phyloP scores from a whole-genome alignment of 2,797 vertebrate genomes.

The Acanthis flammea region DNA sequence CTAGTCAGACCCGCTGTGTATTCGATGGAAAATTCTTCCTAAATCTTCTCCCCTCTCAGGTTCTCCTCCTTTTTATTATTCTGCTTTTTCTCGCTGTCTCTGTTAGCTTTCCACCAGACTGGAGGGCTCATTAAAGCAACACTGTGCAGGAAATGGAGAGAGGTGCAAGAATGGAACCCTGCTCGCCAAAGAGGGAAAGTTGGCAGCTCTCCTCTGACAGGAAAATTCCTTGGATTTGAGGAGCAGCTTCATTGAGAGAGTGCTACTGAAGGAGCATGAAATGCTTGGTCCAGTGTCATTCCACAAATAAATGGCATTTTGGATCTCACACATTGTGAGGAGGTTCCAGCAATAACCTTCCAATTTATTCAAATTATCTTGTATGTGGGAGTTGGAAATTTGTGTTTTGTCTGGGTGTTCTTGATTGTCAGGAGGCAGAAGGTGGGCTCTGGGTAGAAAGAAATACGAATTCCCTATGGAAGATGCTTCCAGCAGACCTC shows the following conservation, averaged over 20 bases:
- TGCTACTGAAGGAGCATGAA: background rate
- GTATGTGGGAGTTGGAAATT: background rate
- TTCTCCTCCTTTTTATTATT: background rate
- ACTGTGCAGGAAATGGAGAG: conserved; percentile 7
- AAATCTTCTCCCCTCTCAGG: background rate
- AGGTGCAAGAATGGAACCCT: conserved; percentile 6
- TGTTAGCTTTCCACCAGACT: conserved; percentile 11
- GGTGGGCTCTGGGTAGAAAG: background rate
- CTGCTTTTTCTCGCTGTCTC: background rate
- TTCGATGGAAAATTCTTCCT: conserved; percentile 17
- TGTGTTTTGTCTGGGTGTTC: background rate
- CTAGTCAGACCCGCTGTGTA: background rate
- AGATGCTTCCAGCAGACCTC: background rate
- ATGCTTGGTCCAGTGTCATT: background rate
- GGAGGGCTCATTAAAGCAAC: conserved; percentile 14
- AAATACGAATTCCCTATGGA: background rate
- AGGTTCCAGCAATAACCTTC: background rate
- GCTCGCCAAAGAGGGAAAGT: background rate
- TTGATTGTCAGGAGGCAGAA: background rate
- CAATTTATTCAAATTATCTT: background rate
- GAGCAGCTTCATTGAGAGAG: background rate
- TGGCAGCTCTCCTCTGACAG: background rate
- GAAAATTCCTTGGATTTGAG: conserved; percentile 29
- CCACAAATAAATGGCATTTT: background rate
- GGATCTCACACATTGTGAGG: rapidly evolving